Percentiles rank a stretch among this genome's conserved stretches.
These are phyloP conservation scores for Hypselothyrea guttata DNA, from an alignment of 2,888 invertebrate species.

Conservation along the genomic window DNA sequence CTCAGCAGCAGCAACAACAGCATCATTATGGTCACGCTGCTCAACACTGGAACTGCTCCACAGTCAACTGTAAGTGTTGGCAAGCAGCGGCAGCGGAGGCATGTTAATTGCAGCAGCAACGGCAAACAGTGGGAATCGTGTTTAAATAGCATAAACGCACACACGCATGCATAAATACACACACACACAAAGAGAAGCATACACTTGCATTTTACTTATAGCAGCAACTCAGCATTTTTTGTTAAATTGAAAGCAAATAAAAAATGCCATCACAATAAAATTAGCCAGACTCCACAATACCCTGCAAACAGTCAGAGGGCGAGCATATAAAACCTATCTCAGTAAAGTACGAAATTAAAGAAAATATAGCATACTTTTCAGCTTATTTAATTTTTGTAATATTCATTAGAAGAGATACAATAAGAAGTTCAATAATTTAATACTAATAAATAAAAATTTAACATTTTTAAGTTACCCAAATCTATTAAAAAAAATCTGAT, in stretches of 20 bases:
- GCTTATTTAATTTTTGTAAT: too few species aligned
- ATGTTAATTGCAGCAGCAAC: constrained; percentile 55
- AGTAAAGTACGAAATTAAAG: neutral
- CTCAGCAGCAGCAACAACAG: constrained; percentile 27
- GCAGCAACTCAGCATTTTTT: constrained; percentile 21
- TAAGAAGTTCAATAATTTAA: too few species aligned
- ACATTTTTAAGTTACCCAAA: too few species aligned
- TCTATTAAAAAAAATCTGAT: too few species aligned
- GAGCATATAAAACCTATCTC: too few species aligned
- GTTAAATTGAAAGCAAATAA: constrained; percentile 56
- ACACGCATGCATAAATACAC: constrained; percentile 12
- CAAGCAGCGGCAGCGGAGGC: constrained; percentile 26
- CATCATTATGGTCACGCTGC: constrained; percentile 18
- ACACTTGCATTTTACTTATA: constrained; percentile 7
- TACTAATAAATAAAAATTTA: too few species aligned
- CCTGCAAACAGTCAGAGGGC: neutral
- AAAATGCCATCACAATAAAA: constrained; percentile 4
- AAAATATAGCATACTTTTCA: too few species aligned
- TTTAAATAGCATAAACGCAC: constrained; percentile 66
- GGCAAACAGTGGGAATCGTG: constrained; percentile 62
- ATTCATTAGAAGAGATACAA: too few species aligned
- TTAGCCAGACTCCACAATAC: constrained; percentile 8
- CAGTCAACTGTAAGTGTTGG: constrained; percentile 53
- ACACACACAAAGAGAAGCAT: too few species aligned
- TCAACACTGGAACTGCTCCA: constrained; percentile 17